Evolutionary conservation across 1,140 invertebrate species (phyloP).

Genomic region (Drosophila rhopaloa): DNA sequence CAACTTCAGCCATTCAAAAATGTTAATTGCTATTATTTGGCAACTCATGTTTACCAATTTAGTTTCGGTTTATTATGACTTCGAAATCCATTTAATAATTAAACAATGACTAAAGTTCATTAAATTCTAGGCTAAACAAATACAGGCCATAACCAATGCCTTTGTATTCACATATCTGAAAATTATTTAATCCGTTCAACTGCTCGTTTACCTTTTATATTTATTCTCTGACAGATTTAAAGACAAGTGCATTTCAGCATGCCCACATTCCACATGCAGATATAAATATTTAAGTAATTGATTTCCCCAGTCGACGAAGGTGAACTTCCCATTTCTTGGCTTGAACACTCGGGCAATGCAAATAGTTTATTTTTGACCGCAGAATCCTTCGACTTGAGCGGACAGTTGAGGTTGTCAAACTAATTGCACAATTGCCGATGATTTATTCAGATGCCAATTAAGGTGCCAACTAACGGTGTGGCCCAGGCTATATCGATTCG

Average conservation of each 20-base stretch:
- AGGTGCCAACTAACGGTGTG: constrained; percentile 61
- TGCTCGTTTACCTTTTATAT: constrained; percentile 6
- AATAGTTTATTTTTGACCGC: constrained; percentile 14
- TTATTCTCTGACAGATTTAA: constrained; percentile 21
- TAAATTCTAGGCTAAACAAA: not conserved
- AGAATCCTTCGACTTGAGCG: constrained; percentile 44
- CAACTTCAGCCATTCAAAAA: not conserved
- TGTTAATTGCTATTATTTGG: not conserved
- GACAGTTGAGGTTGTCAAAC: constrained; percentile 24
- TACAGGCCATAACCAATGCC: constrained; percentile 9
- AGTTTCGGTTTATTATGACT: not conserved
- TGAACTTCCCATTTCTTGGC: constrained; percentile 15
- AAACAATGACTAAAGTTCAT: not conserved
- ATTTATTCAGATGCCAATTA: constrained; percentile 72
- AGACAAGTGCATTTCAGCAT: constrained; percentile 32
- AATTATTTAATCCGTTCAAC: constrained; percentile 22
- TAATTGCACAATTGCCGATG: constrained; percentile 57
- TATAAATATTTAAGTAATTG: constrained; percentile 47
- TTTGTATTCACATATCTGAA: constrained; percentile 4
- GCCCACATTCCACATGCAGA: constrained; percentile 1
- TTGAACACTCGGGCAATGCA: constrained; percentile 17
- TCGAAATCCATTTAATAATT: not conserved
- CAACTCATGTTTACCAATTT: not conserved
- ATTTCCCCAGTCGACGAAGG: constrained; percentile 34
- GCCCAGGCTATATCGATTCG: constrained; percentile 66